Conservation (phyloP, 2,888 invertebrate genomes). For the Mamestra brassicae region DNA sequence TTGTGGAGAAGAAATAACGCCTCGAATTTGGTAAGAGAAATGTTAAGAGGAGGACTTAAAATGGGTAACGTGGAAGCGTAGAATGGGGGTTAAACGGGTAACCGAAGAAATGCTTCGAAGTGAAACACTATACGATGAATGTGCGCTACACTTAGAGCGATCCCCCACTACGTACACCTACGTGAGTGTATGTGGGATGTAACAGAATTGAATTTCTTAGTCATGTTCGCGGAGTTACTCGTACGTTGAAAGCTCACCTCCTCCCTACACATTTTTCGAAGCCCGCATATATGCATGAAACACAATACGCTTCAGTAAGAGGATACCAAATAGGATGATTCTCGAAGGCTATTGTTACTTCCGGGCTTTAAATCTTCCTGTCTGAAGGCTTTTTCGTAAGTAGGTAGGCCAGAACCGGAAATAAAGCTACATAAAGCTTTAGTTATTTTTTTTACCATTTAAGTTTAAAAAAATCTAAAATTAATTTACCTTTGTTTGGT, state of each 20-base stretch:
- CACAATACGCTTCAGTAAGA: constrained; percentile 63
- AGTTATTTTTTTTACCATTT: no score
- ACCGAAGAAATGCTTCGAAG: constrained; percentile 43
- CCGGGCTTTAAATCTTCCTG: constrained; percentile 34
- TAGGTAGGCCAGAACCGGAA: neutral
- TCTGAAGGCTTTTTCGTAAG: neutral
- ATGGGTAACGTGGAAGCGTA: constrained; percentile 6
- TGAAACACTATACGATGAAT: constrained; percentile 55
- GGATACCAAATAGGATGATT: constrained; percentile 54
- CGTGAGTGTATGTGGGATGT: constrained; percentile 42
- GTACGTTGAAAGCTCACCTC: constrained; percentile 52
- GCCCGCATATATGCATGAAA: constrained; percentile 63
- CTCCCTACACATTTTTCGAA: constrained; percentile 57
- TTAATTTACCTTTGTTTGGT: neutral
- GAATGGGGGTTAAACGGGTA: constrained; percentile 37
- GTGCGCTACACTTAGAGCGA: constrained; percentile 46
- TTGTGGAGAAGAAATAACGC: constrained; percentile 34
- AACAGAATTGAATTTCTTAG: constrained; percentile 77
- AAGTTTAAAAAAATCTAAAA: neutral
- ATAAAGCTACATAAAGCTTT: neutral
- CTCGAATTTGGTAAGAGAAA: constrained; percentile 31
- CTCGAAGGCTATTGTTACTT: constrained; percentile 58
- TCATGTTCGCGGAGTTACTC: constrained; percentile 66
- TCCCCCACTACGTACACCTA: constrained; percentile 35
- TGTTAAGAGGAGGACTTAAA: constrained; percentile 8